Evolutionary conservation across 2,888 invertebrate species (phyloP), one percentile per base, ranked within the genome.

Genomic region (Hypercompe scribonia): DNA sequence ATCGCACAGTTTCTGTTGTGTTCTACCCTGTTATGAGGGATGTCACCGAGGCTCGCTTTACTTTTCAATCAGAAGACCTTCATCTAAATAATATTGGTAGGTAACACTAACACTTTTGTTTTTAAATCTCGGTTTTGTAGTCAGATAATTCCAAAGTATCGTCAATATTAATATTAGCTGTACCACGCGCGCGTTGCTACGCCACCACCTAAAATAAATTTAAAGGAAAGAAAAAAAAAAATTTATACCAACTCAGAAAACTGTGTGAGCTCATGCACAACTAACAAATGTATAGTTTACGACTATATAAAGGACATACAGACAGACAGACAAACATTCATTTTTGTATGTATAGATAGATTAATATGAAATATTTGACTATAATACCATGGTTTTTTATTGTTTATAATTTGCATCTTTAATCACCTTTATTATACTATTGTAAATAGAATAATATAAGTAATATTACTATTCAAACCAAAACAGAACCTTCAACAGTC

Each of bases 1-100:
- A 95, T 82, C 93, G 96, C 82, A 93, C 95, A 13, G 95, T 96
- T 46, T 93, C 95, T 75, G 92, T 96, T 80, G 87, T 96, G 71
- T 94, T 93, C 85, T 96, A 94, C 84, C 91, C 91, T 63, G 84
- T 96, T 61, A 90, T 89, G 85, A 90, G 89, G 82, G 95, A 94
- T 83, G 92, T 95, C 39, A 90, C 89, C 39, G 94, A 94, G 78
- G 96, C 95, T 74, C 91, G 90, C 71, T 95, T 96, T 86, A 93
- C 91, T n/a, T 95, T 96, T 84, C 94, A 94, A 84, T 93, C 94
- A 15, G 96, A 96, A 84, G 95, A 96, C 81, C 90, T 96, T 39
- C 96, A 96, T 86, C 87, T 95, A 80, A 96, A 96, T 89, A 93
- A 90, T 77, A 94, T 96, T 88, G 96, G 96, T 96, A 91, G 86